A percentile compares a stretch with the other conserved stretches of the same genome.
These are phyloP conservation scores for Butorides virescens DNA, from an alignment of 2,113 vertebrate species.

Conservation along the genomic window DNA sequence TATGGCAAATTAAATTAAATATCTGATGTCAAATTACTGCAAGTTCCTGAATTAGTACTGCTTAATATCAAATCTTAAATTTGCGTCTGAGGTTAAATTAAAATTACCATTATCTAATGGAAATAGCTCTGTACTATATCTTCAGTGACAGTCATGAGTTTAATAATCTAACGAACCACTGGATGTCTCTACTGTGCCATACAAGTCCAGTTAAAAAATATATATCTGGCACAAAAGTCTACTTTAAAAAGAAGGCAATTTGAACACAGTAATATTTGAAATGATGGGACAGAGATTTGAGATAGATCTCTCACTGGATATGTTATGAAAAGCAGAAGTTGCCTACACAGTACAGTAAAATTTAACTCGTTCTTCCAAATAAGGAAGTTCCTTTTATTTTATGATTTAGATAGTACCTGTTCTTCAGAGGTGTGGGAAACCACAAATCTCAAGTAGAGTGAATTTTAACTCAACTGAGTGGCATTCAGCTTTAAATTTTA, in stretches of 20 bases:
- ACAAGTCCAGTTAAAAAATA: slow-evolving; percentile 5
- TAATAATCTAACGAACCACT: slow-evolving; percentile 42
- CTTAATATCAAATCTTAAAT: slow-evolving; percentile 15
- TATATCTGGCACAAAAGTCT: neutral
- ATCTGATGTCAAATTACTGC: slow-evolving; percentile 1
- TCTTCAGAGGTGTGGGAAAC: neutral
- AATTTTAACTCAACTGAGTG: neutral
- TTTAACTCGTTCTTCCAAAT: neutral
- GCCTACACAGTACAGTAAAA: neutral
- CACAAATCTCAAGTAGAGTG: neutral
- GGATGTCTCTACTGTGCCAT: slow-evolving; percentile 42
- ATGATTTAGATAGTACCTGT: neutral
- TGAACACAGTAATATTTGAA: neutral
- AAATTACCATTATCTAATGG: neutral
- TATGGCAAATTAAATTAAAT: slow-evolving; percentile 30
- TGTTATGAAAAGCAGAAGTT: neutral
- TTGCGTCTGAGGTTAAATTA: neutral
- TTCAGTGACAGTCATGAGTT: slow-evolving; percentile 34
- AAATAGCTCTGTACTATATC: neutral
- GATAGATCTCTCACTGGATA: neutral
- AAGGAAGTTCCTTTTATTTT: neutral
- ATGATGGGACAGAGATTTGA: neutral
- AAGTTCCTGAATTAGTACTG: slow-evolving; percentile 7
- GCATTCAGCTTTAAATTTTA: neutral
- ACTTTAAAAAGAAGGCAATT: neutral